phyloP scores from a whole-genome alignment of 1,140 invertebrate genomes.

The Drosophila asahinai region DNA sequence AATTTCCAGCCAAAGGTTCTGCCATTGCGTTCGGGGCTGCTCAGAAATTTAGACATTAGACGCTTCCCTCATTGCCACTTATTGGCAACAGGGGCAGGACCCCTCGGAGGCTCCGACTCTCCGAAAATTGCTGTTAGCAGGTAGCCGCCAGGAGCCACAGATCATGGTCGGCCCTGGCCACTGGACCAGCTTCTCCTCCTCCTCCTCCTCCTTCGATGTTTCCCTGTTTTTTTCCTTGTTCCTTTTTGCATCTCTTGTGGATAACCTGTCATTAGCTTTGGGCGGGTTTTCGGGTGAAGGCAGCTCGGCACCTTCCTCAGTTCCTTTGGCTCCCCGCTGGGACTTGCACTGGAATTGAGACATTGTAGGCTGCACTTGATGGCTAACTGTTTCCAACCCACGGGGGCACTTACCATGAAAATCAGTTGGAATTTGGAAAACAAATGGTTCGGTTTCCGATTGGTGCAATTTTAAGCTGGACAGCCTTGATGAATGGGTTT shows the following conservation, averaged over 20 bases:
- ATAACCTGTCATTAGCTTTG: conserved; percentile 79
- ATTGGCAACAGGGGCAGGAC: conserved; percentile 63
- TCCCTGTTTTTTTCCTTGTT: neutral
- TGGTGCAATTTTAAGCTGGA: conserved; percentile 9
- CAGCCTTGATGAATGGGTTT: conserved; percentile 28
- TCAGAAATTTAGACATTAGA: conserved; percentile 82
- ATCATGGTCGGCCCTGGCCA: conserved; percentile 66
- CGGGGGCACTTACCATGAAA: conserved; percentile 18
- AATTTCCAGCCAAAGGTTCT: conserved; percentile 45
- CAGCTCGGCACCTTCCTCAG: conserved; percentile 28
- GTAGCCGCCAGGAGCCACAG: conserved; percentile 58
- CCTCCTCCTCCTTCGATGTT: neutral
- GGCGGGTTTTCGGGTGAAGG: conserved; percentile 42
- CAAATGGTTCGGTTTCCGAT: conserved; percentile 9
- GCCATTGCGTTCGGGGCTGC: conserved; percentile 34
- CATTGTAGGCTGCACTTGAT: conserved; percentile 68
- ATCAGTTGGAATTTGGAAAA: neutral
- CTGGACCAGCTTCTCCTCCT: conserved; percentile 25
- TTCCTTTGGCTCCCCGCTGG: conserved; percentile 35
- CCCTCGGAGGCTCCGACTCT: conserved; percentile 23
- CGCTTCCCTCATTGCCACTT: conserved; percentile 69
- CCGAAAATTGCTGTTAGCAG: conserved; percentile 68
- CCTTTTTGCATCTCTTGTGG: conserved; percentile 68
- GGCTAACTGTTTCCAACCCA: conserved; percentile 6
- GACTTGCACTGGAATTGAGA: conserved; percentile 70